A percentile compares a stretch with the other conserved stretches of the same genome.
phyloP scores from a whole-genome alignment of 2,797 vertebrate genomes.

The Poliocrania exsul region DNA sequence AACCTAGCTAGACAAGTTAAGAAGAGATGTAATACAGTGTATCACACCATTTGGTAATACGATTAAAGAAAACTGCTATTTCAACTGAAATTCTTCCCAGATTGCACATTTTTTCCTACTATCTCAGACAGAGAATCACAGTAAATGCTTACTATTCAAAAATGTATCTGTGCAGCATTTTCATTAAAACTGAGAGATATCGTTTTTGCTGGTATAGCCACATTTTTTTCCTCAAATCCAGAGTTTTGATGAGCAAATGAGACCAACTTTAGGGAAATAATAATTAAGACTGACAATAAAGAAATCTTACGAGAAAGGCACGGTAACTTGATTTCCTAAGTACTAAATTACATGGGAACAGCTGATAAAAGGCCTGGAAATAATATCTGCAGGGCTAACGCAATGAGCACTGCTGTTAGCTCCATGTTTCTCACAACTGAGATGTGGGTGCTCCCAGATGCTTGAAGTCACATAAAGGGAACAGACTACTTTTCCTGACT shows the following conservation, averaged over 20 bases:
- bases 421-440: not conserved
- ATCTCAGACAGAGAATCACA: not conserved
- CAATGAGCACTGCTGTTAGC: not conserved
- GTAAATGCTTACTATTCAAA: conserved; percentile 5
- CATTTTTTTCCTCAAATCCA: not conserved
- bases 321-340: not conserved
- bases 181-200: not conserved
- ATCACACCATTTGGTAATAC: conserved; percentile 12
- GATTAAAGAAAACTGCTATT: conserved; percentile 25
- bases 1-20: not conserved
- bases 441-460: not conserved
- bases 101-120: conserved; percentile 26
- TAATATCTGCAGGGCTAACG: not conserved
- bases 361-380: conserved; percentile 24
- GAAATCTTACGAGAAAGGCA: not conserved
- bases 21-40: not conserved
- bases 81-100: not conserved
- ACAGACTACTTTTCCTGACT: not conserved
- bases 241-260: not conserved
- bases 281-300: not conserved
- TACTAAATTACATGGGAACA: not conserved
- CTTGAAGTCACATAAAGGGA: not conserved
- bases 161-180: not conserved
- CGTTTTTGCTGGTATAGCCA: not conserved
- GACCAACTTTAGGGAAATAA: not conserved